Percentiles rank a stretch among this genome's conserved stretches.
Evolutionary conservation across 2,797 vertebrate genomes (phyloP).

Genomic region (Craterocephalus amniculus): DNA sequence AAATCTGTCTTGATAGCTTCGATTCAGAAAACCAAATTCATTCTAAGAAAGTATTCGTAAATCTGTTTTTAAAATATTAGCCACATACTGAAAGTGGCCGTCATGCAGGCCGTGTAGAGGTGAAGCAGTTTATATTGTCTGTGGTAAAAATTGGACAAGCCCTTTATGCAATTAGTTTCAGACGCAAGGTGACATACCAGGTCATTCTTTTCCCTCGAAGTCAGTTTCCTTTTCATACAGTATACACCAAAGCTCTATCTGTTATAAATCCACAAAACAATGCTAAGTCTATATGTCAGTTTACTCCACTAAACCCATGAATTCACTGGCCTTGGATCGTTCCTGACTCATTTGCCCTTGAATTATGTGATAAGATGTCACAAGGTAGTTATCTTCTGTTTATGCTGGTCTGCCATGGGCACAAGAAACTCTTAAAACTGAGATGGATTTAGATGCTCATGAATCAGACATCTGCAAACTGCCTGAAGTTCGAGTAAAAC

Average conservation of each 20-base stretch:
- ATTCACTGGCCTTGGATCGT: not conserved
- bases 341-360: not conserved
- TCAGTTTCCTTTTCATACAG: not conserved
- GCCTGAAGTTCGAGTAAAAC: not conserved
- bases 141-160: not conserved
- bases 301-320: not conserved
- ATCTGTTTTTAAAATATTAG: too few relatives aligned
- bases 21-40: too few relatives aligned
- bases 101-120: not conserved
- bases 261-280: not conserved
- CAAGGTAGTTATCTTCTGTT: not conserved
- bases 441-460: not conserved
- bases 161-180: not conserved
- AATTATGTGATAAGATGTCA: not conserved
- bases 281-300: not conserved
- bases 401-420: not conserved
- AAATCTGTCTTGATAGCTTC: not conserved
- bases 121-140: not conserved
- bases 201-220: not conserved
- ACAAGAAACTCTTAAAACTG: not conserved
- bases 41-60: too few relatives aligned
- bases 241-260: not conserved
- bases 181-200: too few relatives aligned
- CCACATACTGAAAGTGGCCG: not conserved
- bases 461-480: not conserved